A percentile compares a stretch with the other conserved stretches of the same genome.
Conservation (phyloP, 2,113 vertebrate genomes). For the Meriones unguiculatus region DNA sequence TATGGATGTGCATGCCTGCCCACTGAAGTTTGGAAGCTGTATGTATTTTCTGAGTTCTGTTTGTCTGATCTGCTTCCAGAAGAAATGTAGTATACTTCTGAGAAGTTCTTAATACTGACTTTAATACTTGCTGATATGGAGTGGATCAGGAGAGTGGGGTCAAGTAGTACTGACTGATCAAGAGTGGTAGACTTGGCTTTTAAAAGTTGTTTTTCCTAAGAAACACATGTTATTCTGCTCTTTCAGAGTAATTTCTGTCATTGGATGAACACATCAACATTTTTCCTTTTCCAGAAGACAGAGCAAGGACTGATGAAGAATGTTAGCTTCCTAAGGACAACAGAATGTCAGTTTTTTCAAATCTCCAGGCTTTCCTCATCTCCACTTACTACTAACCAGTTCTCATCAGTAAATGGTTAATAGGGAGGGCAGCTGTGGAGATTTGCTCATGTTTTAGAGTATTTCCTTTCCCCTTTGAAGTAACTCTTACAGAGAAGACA, state of each 20-base stretch:
- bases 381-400: neutral
- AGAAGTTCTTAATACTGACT: neutral
- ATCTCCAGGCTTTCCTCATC: neutral
- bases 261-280: slow-evolving; percentile 20
- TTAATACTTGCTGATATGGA: neutral
- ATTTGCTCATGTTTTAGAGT: slow-evolving; percentile 52
- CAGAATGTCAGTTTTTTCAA: neutral
- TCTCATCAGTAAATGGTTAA: neutral
- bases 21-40: slow-evolving; percentile 99
- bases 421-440: neutral
- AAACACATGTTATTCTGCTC: slow-evolving; percentile 8
- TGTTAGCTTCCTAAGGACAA: slow-evolving; percentile 32
- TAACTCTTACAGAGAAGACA: slow-evolving; percentile 37
- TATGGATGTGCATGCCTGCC: slow-evolving; percentile 98
- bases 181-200: neutral
- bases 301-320: neutral
- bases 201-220: slow-evolving; percentile 1
- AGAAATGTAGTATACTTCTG: neutral
- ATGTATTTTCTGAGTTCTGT: slow-evolving; percentile 84
- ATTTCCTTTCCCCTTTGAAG: neutral
- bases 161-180: neutral
- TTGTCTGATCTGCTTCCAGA: neutral
- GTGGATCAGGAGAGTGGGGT: neutral
- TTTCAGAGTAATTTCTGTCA: slow-evolving; percentile 55
- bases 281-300: slow-evolving; percentile 15